A percentile compares a stretch with the other conserved stretches of the same genome.
phyloP scores from a whole-genome alignment of 2,797 vertebrate species.

The Hephaestus fuliginosus region DNA sequence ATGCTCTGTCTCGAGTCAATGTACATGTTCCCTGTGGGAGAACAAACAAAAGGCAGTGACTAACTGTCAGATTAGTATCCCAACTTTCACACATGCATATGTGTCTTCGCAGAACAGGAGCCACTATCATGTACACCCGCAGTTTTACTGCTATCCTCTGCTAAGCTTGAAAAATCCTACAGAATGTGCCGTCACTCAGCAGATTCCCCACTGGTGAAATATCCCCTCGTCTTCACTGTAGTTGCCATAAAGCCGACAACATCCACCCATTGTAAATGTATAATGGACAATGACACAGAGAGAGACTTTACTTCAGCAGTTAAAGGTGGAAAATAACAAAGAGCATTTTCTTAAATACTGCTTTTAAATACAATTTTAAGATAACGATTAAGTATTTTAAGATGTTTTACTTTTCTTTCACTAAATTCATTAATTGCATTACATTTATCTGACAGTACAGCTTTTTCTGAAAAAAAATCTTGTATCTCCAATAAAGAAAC shows the following conservation, averaged over 20 bases:
- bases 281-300: conserved; percentile 38
- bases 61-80: conserved; percentile 60
- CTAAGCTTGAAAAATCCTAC: conserved; percentile 41
- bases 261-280: conserved; percentile 44
- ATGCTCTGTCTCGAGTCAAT: conserved; percentile 91
- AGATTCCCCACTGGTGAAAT: conserved; percentile 42
- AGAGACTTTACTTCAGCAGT: conserved; percentile 37
- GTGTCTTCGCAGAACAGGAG: conserved; percentile 47
- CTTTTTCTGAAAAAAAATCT: not conserved
- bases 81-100: conserved; percentile 43
- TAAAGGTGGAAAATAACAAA: not conserved
- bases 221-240: conserved; percentile 13
- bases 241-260: conserved; percentile 41
- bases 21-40: conserved; percentile 88
- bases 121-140: conserved; percentile 20
- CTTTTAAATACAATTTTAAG: too few species aligned
- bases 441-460: not conserved
- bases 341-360: not conserved
- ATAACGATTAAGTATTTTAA: not conserved
- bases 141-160: conserved; percentile 44
- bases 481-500: not conserved
- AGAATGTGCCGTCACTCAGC: conserved; percentile 40
- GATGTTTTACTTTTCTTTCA: not conserved
- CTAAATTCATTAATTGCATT: not conserved
- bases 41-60: conserved; percentile 62